These are phyloP conservation scores for Lethrus apterus DNA, from an alignment of 1,140 invertebrate species.

Conservation along the genomic window DNA sequence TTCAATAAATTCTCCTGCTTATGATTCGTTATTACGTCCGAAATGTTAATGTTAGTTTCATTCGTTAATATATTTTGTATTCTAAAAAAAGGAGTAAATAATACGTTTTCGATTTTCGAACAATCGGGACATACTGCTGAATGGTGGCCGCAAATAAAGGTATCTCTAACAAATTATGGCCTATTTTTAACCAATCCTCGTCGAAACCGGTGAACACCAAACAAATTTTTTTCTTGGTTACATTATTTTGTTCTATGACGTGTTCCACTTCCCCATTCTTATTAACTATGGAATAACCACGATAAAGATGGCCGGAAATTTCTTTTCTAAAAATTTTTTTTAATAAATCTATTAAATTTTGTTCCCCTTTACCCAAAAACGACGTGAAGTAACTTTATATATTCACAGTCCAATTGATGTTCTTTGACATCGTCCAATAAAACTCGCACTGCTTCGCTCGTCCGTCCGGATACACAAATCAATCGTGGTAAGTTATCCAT, in stretches of 20 bases:
- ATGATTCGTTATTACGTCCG: slow-evolving; percentile 52
- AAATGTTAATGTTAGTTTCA: slow-evolving; percentile 51
- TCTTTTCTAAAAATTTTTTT: background rate
- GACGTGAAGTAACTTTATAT: slow-evolving; percentile 47
- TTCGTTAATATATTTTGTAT: slow-evolving; percentile 42
- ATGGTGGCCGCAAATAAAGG: slow-evolving; percentile 68
- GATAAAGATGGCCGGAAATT: background rate
- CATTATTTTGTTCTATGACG: background rate
- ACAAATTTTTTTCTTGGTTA: background rate
- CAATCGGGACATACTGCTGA: slow-evolving; percentile 44
- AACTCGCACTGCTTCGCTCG: slow-evolving; percentile 56
- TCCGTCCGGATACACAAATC: slow-evolving; percentile 56
- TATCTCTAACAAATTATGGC: slow-evolving; percentile 53
- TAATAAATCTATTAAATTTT: slow-evolving; percentile 6
- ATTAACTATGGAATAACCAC: background rate
- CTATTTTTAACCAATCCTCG: slow-evolving; percentile 70
- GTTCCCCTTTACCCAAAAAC: slow-evolving; percentile 24
- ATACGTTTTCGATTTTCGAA: slow-evolving; percentile 7
- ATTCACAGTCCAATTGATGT: slow-evolving; percentile 50
- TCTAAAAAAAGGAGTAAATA: slow-evolving; percentile 15
- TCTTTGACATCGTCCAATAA: slow-evolving; percentile 60
- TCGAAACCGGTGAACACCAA: background rate
- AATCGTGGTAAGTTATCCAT: slow-evolving; percentile 52
- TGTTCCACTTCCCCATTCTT: background rate
- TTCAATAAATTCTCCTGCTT: slow-evolving; percentile 52